phyloP scores from a whole-genome alignment of 2,888 invertebrate genomes.

The Hemithea aestivaria region DNA sequence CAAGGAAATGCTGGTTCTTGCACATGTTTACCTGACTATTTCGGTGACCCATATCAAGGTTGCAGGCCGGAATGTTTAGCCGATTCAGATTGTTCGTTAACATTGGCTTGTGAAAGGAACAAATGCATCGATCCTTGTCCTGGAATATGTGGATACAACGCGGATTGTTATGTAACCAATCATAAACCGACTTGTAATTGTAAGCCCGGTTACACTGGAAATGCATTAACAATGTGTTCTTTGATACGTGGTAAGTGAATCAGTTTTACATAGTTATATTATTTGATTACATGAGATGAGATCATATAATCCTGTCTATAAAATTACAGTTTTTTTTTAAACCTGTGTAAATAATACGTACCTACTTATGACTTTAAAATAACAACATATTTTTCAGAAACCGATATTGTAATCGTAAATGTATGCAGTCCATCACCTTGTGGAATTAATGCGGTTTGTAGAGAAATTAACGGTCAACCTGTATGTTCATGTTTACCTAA shows the following conservation, averaged over 20 bases:
- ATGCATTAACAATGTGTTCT: conserved; percentile 80
- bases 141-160: conserved; percentile 84
- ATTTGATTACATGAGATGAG: no score
- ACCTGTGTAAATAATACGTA: no score
- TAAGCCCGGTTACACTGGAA: conserved; percentile 81
- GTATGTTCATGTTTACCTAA: conserved; percentile 85
- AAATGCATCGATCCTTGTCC: conserved; percentile 85
- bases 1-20: conserved; percentile 86
- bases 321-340: no score
- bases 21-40: conserved; percentile 83
- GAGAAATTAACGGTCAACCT: conserved; percentile 83
- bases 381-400: conserved; percentile 59
- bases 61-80: conserved; percentile 84
- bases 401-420: conserved; percentile 55
- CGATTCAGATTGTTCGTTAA: conserved; percentile 82
- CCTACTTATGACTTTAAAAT: no score
- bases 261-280: neutral
- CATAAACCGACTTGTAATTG: conserved; percentile 83
- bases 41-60: conserved; percentile 87
- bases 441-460: conserved; percentile 85
- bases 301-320: no score
- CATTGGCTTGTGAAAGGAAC: conserved; percentile 81
- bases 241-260: conserved; percentile 52
- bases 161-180: conserved; percentile 82
- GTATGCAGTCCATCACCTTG: conserved; percentile 88